Base-by-base conservation (phyloP, 2,113 vertebrate species). In the Ramphastos sulfuratus region DNA sequence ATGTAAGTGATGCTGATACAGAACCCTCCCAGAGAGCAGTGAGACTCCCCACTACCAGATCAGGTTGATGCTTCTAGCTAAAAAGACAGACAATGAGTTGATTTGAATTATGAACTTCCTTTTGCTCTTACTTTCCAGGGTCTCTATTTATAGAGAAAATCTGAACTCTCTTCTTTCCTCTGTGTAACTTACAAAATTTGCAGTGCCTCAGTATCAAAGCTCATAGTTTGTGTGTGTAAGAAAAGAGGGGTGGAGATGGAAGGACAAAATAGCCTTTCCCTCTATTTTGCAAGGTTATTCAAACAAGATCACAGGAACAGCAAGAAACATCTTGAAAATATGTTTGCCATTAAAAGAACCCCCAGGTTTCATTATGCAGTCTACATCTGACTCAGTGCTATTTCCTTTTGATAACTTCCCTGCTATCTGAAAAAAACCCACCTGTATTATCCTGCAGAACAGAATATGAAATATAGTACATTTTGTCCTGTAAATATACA, bases 391-490 rank as follows among this genome's bases (percentile, higher is more conserved):
- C 48, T 15, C 2, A 77, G 35, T 9, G 8, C 27, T 65, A 44
- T 83, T 95, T 88, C 65, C 48, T 91, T 94, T 94, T 74, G 52
- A 92, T 77, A 96, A 88, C 58, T 80, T 89, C 55, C 46, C 73
- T 66, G 65, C 28, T 82, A 82, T 66, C 83, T 88, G 85, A 96
- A 91, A 73, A 73, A 86, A 39, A 31, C 17, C 16, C 10, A 61
- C 3, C 24, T 80, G 8, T 27, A 73, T 75, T 77, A 69, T 37
- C 37, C 81, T 93, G n/a, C 15, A 92, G 67, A 94, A 87, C 95
- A 37, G 39, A 66, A 52, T 21, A 55, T 6, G 15, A 83, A 84
- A 79, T 75, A 44, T n/a, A 74, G 90, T n/a, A 69, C 12, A 64
- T 85, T 90, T 83, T 79, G 58, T 88, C 81, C 90, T 92, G 85